Conservation (phyloP, 2,797 vertebrate species). For the Coendou prehensilis region DNA sequence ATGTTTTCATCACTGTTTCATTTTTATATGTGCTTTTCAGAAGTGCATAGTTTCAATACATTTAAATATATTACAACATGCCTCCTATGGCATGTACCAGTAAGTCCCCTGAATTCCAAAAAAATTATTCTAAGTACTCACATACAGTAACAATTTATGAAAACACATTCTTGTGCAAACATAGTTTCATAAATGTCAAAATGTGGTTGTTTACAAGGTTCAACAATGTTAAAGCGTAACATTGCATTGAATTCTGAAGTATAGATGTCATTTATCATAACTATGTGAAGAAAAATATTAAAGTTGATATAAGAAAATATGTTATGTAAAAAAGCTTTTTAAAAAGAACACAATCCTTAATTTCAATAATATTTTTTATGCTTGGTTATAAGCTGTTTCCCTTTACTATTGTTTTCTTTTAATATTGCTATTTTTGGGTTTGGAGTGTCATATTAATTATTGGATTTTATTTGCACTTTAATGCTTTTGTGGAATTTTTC, state of each 20-base stretch:
- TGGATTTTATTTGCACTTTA: neutral
- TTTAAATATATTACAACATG: neutral
- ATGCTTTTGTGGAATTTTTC: neutral
- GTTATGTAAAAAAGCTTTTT: neutral
- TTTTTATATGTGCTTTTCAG: neutral
- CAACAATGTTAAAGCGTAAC: neutral
- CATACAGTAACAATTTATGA: neutral
- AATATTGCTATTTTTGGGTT: neutral
- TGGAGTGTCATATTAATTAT: neutral
- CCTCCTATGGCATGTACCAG: neutral
- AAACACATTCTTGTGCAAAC: neutral
- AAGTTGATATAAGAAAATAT: neutral
- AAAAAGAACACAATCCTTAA: neutral
- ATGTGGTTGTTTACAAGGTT: neutral
- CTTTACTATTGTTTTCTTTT: neutral
- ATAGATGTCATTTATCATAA: neutral
- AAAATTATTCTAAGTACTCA: neutral
- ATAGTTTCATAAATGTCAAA: neutral
- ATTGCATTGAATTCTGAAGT: neutral
- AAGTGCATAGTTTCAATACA: neutral
- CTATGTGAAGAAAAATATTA: neutral
- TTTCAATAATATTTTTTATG: neutral
- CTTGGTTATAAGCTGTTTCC: neutral
- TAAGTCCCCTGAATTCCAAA: too few species aligned
- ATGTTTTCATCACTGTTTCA: neutral